Evolutionary conservation across 2,797 vertebrate species (phyloP), one percentile per base, ranked within the genome.

Genomic region (Myotis findleyi): DNA sequence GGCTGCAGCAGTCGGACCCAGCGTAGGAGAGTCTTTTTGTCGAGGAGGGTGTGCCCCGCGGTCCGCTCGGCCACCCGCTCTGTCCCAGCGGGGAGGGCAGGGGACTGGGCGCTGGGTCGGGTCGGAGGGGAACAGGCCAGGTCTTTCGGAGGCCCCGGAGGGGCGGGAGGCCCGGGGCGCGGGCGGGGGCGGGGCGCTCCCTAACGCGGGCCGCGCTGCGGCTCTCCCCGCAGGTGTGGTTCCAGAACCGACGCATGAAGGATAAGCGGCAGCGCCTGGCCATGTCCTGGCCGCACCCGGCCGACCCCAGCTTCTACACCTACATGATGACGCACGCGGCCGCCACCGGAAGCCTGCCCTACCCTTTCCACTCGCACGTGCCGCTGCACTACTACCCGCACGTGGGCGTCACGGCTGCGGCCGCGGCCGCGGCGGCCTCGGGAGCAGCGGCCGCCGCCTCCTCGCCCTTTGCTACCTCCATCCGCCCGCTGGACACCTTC

Each of bases 301-400:
- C 99, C 68, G 99, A 99, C 98, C 99, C 99, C 98, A 99, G 99
- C 98, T 99, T 99, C 98, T 99, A 99, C 98, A 99, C 99, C 96
- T 99, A 99, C 98, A 99, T 99, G 99, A 99, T 99, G 99, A 99
- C 99, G 98, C 99, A 99, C 95, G 99, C 99, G 49, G 99, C 99
- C 49, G 99, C 99, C 95, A 99, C 99, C 97, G 99, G 99, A 97
- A 99, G 99, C 95, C 98, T 99, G 92, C 99, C 99, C 93, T 99
- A 99, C 98, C 99, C 99, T 80, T 99, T 99, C 98, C 99, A 99
- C 97, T 99, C 99, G 76, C 99, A 99, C 98, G 99, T 99, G 98
- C 99, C 99, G 25, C 99, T 99, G 82, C 99, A 99, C 98, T 99
- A 99, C 98, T 99, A 99, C 97, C 99, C 99, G 81, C 99, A 99